Evolutionary conservation across 2,113 vertebrate genomes (phyloP), one percentile per base, ranked within the genome.

Genomic region (Ammospiza nelsoni): DNA sequence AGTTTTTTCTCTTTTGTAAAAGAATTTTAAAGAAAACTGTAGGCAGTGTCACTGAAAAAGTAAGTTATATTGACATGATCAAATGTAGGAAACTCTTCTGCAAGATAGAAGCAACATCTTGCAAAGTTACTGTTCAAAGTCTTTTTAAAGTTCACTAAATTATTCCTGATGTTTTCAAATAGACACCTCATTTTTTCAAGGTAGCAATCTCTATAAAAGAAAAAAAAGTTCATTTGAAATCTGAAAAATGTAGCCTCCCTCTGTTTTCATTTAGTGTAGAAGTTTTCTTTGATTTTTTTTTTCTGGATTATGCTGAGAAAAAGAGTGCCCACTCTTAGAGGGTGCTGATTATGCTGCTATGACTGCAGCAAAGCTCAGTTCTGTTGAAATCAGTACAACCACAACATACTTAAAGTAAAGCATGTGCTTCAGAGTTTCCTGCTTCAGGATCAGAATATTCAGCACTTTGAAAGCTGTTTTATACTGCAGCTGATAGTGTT

Each of bases 381-480:
- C 57, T 91, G 41, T 51, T 95, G 83, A 89, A 93, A 92, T 90
- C 79, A 96, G 43, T 81, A 81, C 8, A 14, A 84, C 43, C 61
- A 89, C 54, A 83, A 84, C 39, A 72, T 80, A 68, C 72, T 94
- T 84, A 71, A 86, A 92, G 55, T 23, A 87, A 82, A 92, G 33
- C 67, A 58, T 73, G 71, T 85, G 71, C 67, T 95, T 95, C 68
- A 79, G 84, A 72, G 43, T 95, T 93, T 82, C 59, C 57, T 74
- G 44, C 39, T 59, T 91, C 48, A 57, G 67, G 18, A 83, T 59
- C 73, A 57, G 49, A 84, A 84, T 87, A 68, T 54, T 82, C 67
- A 94, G 65, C 52, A 72, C 59, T 68, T 87, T 79, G 44, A 69
- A 71, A 78, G 22, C 35, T 87, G 29, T 63, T 92, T 52, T 71